phyloP scores from a whole-genome alignment of 2,113 vertebrate genomes.

The Piprites chloris region DNA sequence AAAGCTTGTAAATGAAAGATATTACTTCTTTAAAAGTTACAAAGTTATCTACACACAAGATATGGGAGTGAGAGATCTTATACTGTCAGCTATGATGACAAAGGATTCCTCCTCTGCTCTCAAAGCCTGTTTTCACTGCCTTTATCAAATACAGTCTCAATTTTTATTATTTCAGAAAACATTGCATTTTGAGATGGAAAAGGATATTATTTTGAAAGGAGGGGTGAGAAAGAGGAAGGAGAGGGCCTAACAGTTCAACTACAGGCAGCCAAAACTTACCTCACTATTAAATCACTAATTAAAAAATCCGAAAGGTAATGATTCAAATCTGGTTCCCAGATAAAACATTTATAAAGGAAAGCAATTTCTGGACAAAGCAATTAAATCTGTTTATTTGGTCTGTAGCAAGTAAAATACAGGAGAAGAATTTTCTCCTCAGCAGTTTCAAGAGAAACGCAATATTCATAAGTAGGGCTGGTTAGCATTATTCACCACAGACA shows the following conservation, averaged over 20 bases:
- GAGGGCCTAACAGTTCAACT: not conserved
- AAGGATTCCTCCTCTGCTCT: not conserved
- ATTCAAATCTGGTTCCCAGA: not conserved
- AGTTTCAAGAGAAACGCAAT: not conserved
- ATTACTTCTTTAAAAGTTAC: not conserved
- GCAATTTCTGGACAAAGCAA: not conserved
- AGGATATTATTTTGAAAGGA: not conserved
- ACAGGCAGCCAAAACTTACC: not conserved
- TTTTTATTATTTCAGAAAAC: not conserved
- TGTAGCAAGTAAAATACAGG: not conserved
- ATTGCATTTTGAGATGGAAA: not conserved
- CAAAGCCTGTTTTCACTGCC: not conserved
- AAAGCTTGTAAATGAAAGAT: not conserved
- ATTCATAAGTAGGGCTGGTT: not conserved
- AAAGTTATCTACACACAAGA: rapidly evolving
- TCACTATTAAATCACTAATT: not conserved
- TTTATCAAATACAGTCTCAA: not conserved
- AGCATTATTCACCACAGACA: not conserved
- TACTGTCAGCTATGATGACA: not conserved
- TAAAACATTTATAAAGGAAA: not conserved
- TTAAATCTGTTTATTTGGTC: not conserved
- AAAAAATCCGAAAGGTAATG: not conserved
- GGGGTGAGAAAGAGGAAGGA: not conserved
- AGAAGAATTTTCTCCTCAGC: not conserved
- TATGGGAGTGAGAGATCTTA: not conserved